Percentiles rank a stretch among this genome's conserved stretches.
Conservation (phyloP, 2,888 invertebrate genomes). For the Linnaemya tessellans region DNA sequence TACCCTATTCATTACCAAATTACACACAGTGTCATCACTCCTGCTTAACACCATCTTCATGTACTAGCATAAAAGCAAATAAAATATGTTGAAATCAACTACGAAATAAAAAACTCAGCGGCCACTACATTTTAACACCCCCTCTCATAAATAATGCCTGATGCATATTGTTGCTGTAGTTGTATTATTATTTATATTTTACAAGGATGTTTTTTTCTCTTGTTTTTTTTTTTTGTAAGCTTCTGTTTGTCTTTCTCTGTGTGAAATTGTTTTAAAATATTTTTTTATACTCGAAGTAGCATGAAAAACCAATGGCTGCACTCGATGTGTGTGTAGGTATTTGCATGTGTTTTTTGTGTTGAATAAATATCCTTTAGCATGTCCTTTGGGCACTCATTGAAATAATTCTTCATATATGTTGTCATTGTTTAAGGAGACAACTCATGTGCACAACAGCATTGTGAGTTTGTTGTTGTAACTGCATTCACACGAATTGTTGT, state of each 20-base stretch:
- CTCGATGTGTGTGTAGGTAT: conserved; percentile 23
- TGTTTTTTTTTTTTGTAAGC: neutral
- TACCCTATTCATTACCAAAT: neutral
- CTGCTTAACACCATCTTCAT: conserved; percentile 20
- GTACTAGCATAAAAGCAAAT: neutral
- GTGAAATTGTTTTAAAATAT: conserved; percentile 41
- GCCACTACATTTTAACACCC: conserved; percentile 9
- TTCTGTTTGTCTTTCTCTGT: neutral
- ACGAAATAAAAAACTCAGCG: neutral
- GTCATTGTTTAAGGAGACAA: conserved; percentile 68
- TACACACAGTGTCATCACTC: neutral
- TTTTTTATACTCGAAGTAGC: conserved; percentile 48
- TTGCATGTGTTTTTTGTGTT: conserved; percentile 33
- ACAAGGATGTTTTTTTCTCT: neutral
- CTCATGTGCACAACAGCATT: neutral
- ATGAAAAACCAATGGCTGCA: conserved; percentile 59
- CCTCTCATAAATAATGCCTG: conserved; percentile 6
- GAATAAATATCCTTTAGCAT: conserved; percentile 69
- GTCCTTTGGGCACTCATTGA: conserved; percentile 78
- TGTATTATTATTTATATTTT: neutral
- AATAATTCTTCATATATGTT: conserved; percentile 79
- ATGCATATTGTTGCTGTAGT: conserved; percentile 10
- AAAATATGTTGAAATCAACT: conserved; percentile 22
- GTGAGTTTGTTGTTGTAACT: neutral
- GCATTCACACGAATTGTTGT: neutral